A percentile compares a stretch with the other conserved stretches of the same genome.
Evolutionary conservation across 2,797 vertebrate genomes (phyloP).

Genomic region (Mus caroli): DNA sequence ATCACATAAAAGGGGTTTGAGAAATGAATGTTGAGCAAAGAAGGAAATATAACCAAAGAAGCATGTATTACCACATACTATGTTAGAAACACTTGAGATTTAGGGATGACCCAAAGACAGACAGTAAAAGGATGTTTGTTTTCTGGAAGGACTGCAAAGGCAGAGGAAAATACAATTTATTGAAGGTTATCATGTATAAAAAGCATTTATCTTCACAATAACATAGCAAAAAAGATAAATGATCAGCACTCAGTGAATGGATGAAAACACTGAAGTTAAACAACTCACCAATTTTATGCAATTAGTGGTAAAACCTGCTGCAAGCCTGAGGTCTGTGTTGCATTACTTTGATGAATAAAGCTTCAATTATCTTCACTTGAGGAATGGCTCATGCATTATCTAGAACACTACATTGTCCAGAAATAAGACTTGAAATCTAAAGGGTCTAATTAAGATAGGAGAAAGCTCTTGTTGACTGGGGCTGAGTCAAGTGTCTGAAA

Average conservation of each 20-base stretch:
- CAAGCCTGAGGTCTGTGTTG: neutral
- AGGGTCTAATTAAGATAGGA: neutral
- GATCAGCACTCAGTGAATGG: neutral
- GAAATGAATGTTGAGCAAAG: neutral
- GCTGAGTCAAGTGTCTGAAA: constrained; percentile 51
- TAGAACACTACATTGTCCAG: neutral
- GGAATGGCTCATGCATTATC: neutral
- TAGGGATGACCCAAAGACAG: neutral
- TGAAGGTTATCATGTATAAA: neutral
- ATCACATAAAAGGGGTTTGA: neutral
- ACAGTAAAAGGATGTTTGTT: neutral
- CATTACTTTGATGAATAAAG: neutral
- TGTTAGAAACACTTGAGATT: neutral
- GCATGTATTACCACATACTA: neutral
- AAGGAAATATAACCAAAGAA: neutral
- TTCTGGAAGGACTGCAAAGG: neutral
- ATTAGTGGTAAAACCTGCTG: neutral
- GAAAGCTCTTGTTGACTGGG: neutral
- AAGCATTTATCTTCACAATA: neutral
- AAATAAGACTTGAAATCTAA: neutral
- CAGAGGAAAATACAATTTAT: neutral
- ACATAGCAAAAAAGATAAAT: neutral
- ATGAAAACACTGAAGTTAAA: constrained; percentile 8
- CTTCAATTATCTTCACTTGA: constrained; percentile 8
- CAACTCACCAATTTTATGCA: constrained; percentile 43